Conservation (phyloP, 2,888 invertebrate species). For the Microctonus aethiopoides region DNA sequence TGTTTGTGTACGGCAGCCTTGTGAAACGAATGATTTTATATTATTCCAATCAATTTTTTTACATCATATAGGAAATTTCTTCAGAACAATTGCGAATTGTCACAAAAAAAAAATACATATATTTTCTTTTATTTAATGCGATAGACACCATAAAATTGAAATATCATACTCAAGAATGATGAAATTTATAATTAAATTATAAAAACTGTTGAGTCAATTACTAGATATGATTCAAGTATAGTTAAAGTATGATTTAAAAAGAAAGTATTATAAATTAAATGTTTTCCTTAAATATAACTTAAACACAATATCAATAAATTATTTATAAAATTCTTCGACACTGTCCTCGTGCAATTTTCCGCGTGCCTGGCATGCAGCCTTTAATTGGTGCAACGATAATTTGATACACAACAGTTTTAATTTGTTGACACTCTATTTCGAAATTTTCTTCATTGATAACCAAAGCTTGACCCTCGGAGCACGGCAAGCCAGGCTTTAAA, state of each 20-base stretch:
- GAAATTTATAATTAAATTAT: not conserved
- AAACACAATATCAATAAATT: not conserved
- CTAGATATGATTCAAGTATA: no score
- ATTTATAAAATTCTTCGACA: constrained; percentile 34
- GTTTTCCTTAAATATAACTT: not conserved
- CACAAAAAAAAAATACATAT: no score
- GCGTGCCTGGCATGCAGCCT: constrained; percentile 36
- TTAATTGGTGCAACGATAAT: constrained; percentile 37
- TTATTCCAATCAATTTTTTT: not conserved
- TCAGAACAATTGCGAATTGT: no score
- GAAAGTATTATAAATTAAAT: not conserved
- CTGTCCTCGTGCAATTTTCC: constrained; percentile 33
- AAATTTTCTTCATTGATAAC: constrained; percentile 73
- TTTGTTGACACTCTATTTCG: constrained; percentile 68
- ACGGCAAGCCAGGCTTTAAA: constrained; percentile 64
- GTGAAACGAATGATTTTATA: not conserved
- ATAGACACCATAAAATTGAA: not conserved
- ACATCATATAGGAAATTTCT: no score
- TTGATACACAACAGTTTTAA: constrained; percentile 27
- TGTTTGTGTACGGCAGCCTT: no score
- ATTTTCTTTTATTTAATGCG: not conserved
- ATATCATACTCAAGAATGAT: not conserved
- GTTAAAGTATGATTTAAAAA: not conserved
- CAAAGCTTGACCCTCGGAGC: constrained; percentile 67
- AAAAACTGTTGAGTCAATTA: not conserved